These are phyloP conservation scores for Acleris laterana DNA, from an alignment of 2,888 invertebrate species.

Conservation along the genomic window DNA sequence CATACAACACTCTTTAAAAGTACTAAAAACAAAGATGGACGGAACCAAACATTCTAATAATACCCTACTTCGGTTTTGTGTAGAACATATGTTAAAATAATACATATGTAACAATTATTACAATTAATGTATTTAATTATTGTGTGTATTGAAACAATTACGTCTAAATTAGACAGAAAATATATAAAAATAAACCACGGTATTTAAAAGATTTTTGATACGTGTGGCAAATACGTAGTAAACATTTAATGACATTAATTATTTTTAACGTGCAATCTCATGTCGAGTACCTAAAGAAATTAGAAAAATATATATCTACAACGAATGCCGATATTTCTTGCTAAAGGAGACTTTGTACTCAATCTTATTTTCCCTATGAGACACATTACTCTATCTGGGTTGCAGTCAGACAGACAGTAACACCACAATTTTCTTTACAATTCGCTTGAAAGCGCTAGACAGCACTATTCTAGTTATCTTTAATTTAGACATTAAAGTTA, in stretches of 20 bases:
- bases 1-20: not conserved
- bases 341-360: slow-evolving; percentile 27
- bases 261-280: not conserved
- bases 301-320: slow-evolving; percentile 1
- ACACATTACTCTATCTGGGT: slow-evolving; percentile 32
- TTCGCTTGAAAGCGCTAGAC: slow-evolving; percentile 9
- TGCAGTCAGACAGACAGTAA: slow-evolving; percentile 22
- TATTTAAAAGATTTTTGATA: too few species aligned
- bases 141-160: too few species aligned
- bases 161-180: too few species aligned
- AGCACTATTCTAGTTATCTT: slow-evolving; percentile 6
- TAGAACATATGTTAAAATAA: too few species aligned
- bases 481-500: not conserved
- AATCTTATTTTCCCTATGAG: slow-evolving; percentile 36
- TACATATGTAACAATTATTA: too few species aligned
- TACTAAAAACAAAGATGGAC: not conserved
- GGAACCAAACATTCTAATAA: not conserved
- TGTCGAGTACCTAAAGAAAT: not conserved
- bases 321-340: slow-evolving; percentile 9
- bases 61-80: not conserved
- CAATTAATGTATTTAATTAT: too few species aligned
- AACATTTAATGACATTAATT: not conserved
- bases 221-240: not conserved
- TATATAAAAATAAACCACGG: too few species aligned
- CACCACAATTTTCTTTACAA: slow-evolving; percentile 18